Percentiles rank a stretch among this genome's conserved stretches.
Evolutionary conservation across 2,888 invertebrate species (phyloP).

Genomic region (Microplitis deprimator): DNA sequence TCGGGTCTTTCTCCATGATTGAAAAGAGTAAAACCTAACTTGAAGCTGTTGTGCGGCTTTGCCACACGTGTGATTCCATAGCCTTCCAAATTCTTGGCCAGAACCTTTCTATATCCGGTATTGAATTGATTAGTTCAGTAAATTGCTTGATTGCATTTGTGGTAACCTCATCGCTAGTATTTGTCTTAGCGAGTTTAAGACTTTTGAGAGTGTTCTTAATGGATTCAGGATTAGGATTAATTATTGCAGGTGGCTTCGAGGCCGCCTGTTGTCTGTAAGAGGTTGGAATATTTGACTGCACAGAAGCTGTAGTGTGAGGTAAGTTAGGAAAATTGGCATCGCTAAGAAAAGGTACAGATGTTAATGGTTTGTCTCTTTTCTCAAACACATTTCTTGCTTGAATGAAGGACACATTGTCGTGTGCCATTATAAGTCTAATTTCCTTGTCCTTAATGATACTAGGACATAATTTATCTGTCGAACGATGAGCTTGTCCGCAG

Average conservation of each 20-base stretch:
- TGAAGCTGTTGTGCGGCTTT: neutral
- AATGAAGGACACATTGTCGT: constrained; percentile 31
- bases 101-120: neutral
- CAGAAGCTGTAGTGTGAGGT: no score
- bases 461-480: constrained; percentile 16
- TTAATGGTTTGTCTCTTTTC: neutral
- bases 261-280: no score
- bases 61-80: neutral
- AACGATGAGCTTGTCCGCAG: no score
- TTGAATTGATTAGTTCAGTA: neutral
- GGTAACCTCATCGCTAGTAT: neutral
- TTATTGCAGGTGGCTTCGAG: no score
- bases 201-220: neutral
- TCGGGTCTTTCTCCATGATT: neutral
- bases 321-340: neutral
- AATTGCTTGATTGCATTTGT: neutral
- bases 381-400: constrained; percentile 22
- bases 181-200: no score
- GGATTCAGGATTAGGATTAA: no score
- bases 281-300: no score
- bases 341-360: neutral
- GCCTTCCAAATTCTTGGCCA: constrained; percentile 2
- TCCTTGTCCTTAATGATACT: constrained; percentile 2
- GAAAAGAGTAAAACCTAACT: no score
- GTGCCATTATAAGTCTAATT: constrained; percentile 39